These are phyloP conservation scores for Apostichopus parvimensis DNA, from an alignment of 35 echinoderm and acorn worm species.

Conservation along the genomic window DNA sequence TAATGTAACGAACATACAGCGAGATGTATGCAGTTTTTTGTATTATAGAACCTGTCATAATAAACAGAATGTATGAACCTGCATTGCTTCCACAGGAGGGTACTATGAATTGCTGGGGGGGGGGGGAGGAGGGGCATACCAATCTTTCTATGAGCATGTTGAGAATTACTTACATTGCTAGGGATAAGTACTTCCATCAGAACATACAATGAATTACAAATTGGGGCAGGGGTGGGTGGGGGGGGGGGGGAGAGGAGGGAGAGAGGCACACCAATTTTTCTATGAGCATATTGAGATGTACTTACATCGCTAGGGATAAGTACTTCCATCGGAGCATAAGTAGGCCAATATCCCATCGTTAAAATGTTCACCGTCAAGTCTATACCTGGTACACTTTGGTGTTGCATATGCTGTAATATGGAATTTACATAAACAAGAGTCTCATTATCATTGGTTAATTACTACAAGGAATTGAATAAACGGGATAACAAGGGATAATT, in stretches of 20 bases:
- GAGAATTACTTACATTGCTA: constrained; percentile 61
- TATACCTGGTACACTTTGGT: constrained; percentile 73
- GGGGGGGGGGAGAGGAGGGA: too few species aligned
- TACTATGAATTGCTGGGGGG: not conserved
- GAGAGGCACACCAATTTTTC: too few species aligned
- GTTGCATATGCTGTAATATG: constrained; percentile 74
- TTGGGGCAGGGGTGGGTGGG: too few species aligned
- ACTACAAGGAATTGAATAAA: too few species aligned
- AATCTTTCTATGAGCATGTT: not conserved
- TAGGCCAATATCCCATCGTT: constrained; percentile 99
- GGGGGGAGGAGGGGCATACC: too few species aligned
- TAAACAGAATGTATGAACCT: too few species aligned
- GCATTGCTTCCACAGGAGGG: constrained; percentile 80
- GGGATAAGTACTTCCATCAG: too few species aligned
- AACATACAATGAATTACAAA: constrained; percentile 37
- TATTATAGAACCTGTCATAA: too few species aligned
- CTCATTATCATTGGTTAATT: too few species aligned
- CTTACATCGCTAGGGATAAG: constrained; percentile 87
- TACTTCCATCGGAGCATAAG: constrained; percentile 90
- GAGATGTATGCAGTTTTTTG: too few species aligned
- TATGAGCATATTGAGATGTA: not conserved
- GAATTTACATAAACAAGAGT: not conserved
- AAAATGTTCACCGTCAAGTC: constrained; percentile 89
- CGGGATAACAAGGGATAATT: too few species aligned
- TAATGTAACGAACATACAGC: too few species aligned